Conservation (phyloP, 2,888 invertebrate species). For the Phlogophora meticulosa region DNA sequence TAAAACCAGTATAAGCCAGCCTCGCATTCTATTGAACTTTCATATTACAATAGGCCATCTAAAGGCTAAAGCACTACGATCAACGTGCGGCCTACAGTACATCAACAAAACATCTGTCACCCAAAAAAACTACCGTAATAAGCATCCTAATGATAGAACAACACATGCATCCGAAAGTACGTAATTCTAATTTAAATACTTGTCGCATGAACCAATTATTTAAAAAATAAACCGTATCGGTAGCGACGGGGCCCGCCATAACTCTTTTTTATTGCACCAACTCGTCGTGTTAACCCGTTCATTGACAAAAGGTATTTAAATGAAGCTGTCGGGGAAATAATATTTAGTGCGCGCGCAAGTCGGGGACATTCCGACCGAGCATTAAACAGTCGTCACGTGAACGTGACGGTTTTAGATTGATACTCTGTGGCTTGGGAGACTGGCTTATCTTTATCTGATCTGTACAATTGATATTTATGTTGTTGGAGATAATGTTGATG, state of each 20-base stretch:
- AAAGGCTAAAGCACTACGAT: no score
- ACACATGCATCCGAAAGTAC: slow-evolving; percentile 55
- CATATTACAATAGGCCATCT: no score
- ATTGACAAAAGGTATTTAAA: slow-evolving; percentile 91
- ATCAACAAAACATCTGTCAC: slow-evolving; percentile 40
- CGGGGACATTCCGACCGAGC: slow-evolving; percentile 79
- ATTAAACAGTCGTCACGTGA: slow-evolving; percentile 79
- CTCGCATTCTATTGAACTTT: no score
- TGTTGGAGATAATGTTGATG: slow-evolving; percentile 37
- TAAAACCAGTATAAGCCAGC: no score
- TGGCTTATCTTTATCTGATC: slow-evolving; percentile 56
- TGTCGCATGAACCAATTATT: slow-evolving; percentile 85
- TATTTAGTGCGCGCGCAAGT: slow-evolving; percentile 86
- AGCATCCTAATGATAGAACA: slow-evolving; percentile 45
- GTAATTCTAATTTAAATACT: slow-evolving; percentile 86
- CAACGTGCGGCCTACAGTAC: background rate
- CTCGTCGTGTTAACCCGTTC: slow-evolving; percentile 88
- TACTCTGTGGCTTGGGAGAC: slow-evolving; percentile 49
- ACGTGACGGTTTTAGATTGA: slow-evolving; percentile 72
- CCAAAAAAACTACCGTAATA: slow-evolving; percentile 36
- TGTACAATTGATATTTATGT: slow-evolving; percentile 64
- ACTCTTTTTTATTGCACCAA: slow-evolving; percentile 88
- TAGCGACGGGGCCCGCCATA: slow-evolving; percentile 82
- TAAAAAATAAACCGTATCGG: slow-evolving; percentile 79
- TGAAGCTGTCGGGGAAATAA: slow-evolving; percentile 88